Evolutionary conservation across 2,888 invertebrate species (phyloP).

Genomic region (Leucania comma): DNA sequence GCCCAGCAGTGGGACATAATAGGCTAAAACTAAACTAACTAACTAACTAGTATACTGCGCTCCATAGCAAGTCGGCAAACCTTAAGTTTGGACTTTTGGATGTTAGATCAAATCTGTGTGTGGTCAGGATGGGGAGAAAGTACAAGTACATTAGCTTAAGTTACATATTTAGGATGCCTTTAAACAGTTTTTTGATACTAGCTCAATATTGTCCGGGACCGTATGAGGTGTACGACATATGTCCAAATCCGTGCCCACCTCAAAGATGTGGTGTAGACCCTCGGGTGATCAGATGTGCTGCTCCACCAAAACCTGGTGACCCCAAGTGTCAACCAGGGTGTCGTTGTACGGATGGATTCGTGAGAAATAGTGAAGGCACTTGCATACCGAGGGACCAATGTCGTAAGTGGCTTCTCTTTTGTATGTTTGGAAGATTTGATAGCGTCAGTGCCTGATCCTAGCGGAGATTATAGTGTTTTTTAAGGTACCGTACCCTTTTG

Average conservation of each 20-base stretch:
- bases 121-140: too few relatives aligned
- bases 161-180: too few relatives aligned
- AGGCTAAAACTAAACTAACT: too few relatives aligned
- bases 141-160: too few relatives aligned
- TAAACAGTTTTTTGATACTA: too few relatives aligned
- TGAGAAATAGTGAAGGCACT: slow-evolving; percentile 54
- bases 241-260: slow-evolving; percentile 64
- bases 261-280: slow-evolving; percentile 66
- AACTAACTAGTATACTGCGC: too few relatives aligned
- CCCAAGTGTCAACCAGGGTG: slow-evolving; percentile 68
- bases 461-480: too few relatives aligned
- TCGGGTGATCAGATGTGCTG: slow-evolving; percentile 60
- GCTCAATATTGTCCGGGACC: slow-evolving; percentile 23
- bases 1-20: too few relatives aligned
- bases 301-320: slow-evolving; percentile 68
- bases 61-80: too few relatives aligned
- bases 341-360: slow-evolving; percentile 68
- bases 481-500: too few relatives aligned
- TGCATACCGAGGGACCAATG: slow-evolving; percentile 66
- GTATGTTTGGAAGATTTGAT: not conserved
- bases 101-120: too few relatives aligned
- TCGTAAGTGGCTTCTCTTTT: slow-evolving; percentile 53
- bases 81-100: too few relatives aligned
- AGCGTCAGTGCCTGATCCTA: not conserved
- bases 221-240: slow-evolving; percentile 66